Percentiles rank a stretch among this genome's conserved stretches.
Conservation (phyloP, 1,140 invertebrate genomes). For the Lerema accius region DNA sequence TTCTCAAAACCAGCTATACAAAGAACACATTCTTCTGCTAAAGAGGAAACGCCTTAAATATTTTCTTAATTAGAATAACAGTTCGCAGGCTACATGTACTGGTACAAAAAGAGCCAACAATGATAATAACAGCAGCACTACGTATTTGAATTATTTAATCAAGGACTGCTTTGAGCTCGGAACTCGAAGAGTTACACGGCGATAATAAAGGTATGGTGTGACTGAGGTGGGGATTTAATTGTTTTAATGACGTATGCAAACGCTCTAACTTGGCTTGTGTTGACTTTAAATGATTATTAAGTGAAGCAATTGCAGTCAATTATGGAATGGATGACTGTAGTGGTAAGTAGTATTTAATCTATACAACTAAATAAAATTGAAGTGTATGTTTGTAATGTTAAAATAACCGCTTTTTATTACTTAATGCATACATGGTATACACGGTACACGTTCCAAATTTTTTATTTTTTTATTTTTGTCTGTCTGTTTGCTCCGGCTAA, state of each 20-base stretch:
- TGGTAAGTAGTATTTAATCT: too few species aligned
- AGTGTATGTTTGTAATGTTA: too few species aligned
- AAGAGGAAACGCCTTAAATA: conserved; percentile 25
- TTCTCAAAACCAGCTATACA: conserved; percentile 23
- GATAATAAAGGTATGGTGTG: conserved; percentile 19
- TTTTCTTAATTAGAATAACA: conserved; percentile 32
- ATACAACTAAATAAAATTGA: too few species aligned
- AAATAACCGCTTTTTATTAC: too few species aligned
- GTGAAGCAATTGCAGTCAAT: too few species aligned
- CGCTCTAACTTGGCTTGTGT: too few species aligned
- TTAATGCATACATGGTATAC: too few species aligned
- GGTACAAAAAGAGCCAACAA: conserved; percentile 26
- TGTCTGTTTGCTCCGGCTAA: too few species aligned
- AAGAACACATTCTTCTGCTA: conserved; percentile 30
- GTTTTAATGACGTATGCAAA: not conserved
- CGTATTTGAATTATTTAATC: conserved; percentile 44
- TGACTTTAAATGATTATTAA: too few species aligned
- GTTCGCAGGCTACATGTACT: not conserved
- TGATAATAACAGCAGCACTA: conserved; percentile 35
- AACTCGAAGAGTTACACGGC: conserved; percentile 33
- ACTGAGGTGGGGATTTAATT: conserved; percentile 5
- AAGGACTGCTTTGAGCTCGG: conserved; percentile 40
- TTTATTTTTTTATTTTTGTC: too few species aligned
- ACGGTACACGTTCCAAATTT: too few species aligned
- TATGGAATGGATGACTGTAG: too few species aligned